These are phyloP conservation scores for Agapornis roseicollis DNA, from an alignment of 2,113 vertebrate genomes.

Conservation along the genomic window DNA sequence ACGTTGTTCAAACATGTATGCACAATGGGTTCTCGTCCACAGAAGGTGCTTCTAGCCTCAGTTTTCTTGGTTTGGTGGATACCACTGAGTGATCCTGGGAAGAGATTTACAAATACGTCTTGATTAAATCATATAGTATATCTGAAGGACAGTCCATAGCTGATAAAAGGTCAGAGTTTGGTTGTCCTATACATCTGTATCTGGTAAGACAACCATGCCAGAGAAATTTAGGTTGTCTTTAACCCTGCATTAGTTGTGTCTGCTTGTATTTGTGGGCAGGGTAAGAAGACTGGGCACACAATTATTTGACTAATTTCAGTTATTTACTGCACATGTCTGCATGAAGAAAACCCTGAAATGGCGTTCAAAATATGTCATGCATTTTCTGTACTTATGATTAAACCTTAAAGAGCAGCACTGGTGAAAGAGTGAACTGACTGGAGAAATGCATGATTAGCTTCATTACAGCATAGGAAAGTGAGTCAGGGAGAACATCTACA, in stretches of 20 bases:
- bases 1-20: neutral
- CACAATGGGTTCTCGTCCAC: neutral
- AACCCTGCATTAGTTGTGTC: neutral
- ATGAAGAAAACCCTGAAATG: neutral
- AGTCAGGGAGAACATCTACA: rapidly evolving
- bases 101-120: neutral
- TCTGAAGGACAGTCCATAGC: neutral
- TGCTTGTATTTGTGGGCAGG: neutral
- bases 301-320: neutral
- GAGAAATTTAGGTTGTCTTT: neutral
- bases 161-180: neutral
- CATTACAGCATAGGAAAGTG: neutral
- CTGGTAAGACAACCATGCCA: neutral
- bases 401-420: neutral
- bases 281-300: neutral
- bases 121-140: neutral
- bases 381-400: neutral
- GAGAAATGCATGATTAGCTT: neutral
- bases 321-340: neutral
- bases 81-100: neutral
- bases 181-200: neutral
- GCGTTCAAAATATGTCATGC: neutral
- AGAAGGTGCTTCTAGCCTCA: neutral
- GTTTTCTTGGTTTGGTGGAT: neutral
- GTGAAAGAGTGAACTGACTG: neutral